phyloP scores from a whole-genome alignment of 2,797 vertebrate species.

The Takifugu ocellatus region DNA sequence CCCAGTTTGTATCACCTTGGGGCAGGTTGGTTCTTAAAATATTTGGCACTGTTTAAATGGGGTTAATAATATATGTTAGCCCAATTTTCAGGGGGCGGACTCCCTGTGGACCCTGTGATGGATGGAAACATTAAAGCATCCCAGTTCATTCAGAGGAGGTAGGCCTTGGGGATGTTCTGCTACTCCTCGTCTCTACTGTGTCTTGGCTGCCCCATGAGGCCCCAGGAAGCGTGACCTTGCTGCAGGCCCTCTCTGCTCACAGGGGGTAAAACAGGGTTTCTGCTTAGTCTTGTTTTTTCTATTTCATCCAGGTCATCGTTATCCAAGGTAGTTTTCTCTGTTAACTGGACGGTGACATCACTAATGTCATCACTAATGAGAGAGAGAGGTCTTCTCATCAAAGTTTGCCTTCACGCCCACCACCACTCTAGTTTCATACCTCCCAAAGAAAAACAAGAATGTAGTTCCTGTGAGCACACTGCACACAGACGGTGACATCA shows the following conservation, averaged over 20 bases:
- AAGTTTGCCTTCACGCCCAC: too few species aligned
- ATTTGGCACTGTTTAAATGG: constrained; percentile 61
- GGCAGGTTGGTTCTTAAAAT: constrained; percentile 66
- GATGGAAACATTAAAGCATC: constrained; percentile 43
- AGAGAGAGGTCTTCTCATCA: too few species aligned
- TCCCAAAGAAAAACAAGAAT: too few species aligned
- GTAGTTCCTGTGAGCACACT: too few species aligned
- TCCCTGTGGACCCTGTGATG: constrained; percentile 61
- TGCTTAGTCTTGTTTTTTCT: background rate
- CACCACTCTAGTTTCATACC: too few species aligned
- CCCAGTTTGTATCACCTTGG: constrained; percentile 66
- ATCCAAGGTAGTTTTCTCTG: too few species aligned
- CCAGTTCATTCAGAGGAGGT: background rate
- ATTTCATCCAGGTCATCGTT: too few species aligned
- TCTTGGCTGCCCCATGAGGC: too few species aligned
- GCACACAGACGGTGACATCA: too few species aligned
- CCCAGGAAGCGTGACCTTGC: constrained; percentile 49
- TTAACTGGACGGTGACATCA: too few species aligned
- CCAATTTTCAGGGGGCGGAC: constrained; percentile 47
- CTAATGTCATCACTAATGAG: too few species aligned
- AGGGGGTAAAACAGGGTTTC: constrained; percentile 12
- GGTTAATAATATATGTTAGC: constrained; percentile 64
- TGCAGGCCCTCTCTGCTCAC: constrained; percentile 7
- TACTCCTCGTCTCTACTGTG: too few species aligned
- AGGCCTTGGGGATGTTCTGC: background rate